Evolutionary conservation across 2,888 invertebrate species (phyloP), one percentile per base, ranked within the genome.

Genomic region (Omphaloscelis lunosa): DNA sequence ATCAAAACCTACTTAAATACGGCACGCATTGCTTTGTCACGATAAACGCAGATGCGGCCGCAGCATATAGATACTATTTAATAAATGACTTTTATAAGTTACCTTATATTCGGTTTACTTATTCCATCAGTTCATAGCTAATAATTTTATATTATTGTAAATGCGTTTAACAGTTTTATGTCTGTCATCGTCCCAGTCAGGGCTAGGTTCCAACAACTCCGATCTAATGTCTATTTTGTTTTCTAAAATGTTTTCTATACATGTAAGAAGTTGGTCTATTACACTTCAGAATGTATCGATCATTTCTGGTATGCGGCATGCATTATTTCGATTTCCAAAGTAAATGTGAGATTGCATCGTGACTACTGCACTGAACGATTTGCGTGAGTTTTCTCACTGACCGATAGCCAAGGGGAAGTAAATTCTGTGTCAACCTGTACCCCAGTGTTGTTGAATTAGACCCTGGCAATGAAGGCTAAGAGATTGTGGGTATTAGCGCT

Each of bases 401-500:
- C 93, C 93, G 91, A 93, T 87, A 91, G 92, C 93, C 89, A 75
- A 76, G 77, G 92, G 93, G 89, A 78, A 84, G 53, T 82, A 80
- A 88, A 88, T 87, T 86, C 85, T 80, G 76, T 91, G 89, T 85
- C 90, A 85, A 89, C 77, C 77, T 85, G 84, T 77, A 83, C 65
- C 66, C 53, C 51, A 51, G 58, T 75, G 72, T 86, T 65, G 58
- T 65, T 34, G 75, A 80, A 86, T 79, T 75, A 82, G 82, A 63
- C 71, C 66, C 62, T 77, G 61, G 66, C 77, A 77, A 75, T 82
- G 79, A 72, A 73, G 68, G 56, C 61, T 78, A 73, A 84, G n/a
- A 77, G 73, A 82, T 84, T 77, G 72, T 77, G 34, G 58, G 85
- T 84, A 83, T 87, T 86, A 80, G 61, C 48, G 65, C 41, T 71